Evolutionary conservation across 2,797 vertebrate genomes (phyloP), one percentile per base, ranked within the genome.

Genomic region (Cirrhinus molitorella): DNA sequence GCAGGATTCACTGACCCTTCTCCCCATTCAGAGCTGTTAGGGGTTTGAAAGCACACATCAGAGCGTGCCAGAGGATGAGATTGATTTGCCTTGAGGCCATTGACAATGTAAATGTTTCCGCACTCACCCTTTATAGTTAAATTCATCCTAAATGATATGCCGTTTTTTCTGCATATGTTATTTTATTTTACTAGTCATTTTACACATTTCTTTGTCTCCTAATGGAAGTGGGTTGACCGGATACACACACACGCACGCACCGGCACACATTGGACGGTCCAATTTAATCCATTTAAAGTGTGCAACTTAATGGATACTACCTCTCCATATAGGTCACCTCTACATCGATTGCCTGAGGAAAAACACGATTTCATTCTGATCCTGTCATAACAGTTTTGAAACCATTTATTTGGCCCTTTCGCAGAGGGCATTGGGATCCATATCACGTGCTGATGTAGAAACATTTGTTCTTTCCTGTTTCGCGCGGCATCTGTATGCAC

Each of bases 301-400:
- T 78, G 65, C 21, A 31, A 70, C 65, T 83, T 83, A 83, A 83
- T 83, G 82, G 82, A 78, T 70, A 83, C 53, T 61, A 83, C 65
- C 65, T 37, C 82, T 83, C 82, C 82, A 83, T 83, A 83, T 83
- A 83, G 82, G 82, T 83, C 82, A 83, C 82, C 82, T 78, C 82
- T 59, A 78, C 74, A 78, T 83, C 65, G 82, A 83, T 78, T 83
- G 82, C 82, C 82, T 63, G 82, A 78, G 82, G 82, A 83, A 78
- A 77, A 83, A 83, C 82, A 83, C 65, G 74, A 78, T 83, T 83
- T 83, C 65, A 83, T 83, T 71, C 82, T 70, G 74, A 83, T 83
- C 53, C 82, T 78, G 82, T 83, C 82, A 83, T 83, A 83, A 71
- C 53, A 63, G 65, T 77, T 83, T 78, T 71, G 28, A 83, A 83